Percentiles rank a stretch among this genome's conserved stretches.
These are phyloP conservation scores for Athene cunicularia DNA, from an alignment of 2,113 vertebrate genomes.

Conservation along the genomic window DNA sequence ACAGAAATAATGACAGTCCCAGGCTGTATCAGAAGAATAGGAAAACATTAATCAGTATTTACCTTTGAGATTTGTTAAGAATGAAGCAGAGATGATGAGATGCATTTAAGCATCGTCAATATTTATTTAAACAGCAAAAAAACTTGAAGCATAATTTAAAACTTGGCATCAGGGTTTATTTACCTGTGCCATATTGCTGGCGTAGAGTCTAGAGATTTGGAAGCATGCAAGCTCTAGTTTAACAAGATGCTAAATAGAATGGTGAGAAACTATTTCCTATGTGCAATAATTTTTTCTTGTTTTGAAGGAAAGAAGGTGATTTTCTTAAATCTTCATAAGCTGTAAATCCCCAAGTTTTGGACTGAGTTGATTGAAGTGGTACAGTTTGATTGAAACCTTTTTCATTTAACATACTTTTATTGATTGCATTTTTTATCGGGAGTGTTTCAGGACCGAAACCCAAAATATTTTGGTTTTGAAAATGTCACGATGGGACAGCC, in stretches of 20 bases:
- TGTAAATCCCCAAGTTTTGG: background rate
- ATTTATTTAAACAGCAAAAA: conserved; percentile 2
- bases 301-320: background rate
- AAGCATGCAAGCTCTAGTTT: background rate
- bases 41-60: background rate
- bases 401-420: background rate
- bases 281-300: background rate
- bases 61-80: background rate
- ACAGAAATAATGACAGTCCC: background rate
- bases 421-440: background rate
- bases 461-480: background rate
- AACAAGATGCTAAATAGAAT: background rate
- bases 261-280: background rate
- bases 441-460: background rate
- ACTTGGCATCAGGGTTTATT: background rate
- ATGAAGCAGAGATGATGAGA: background rate
- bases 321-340: background rate
- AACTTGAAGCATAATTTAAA: background rate
- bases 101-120: background rate
- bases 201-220: background rate
- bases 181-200: conserved; percentile 5
- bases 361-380: background rate
- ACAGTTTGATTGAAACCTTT: background rate
- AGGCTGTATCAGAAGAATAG: background rate
- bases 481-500: background rate